These are phyloP conservation scores for Brachylomia viminalis DNA, from an alignment of 2,888 invertebrate species.

Conservation along the genomic window DNA sequence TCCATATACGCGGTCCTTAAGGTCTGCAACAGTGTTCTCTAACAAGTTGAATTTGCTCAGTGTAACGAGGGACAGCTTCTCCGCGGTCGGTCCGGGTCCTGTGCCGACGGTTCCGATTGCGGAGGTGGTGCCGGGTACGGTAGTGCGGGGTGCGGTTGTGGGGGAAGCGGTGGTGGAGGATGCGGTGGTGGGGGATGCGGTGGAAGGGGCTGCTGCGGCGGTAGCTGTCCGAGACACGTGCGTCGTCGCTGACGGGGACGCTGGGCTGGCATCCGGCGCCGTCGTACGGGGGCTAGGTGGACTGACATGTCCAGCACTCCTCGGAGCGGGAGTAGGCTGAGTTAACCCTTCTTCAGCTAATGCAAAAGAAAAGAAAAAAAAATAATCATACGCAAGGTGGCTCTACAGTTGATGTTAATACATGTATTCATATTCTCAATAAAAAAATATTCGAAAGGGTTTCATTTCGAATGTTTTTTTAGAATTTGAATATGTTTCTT, in stretches of 20 bases:
- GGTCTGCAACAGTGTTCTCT: conserved; percentile 80
- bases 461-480: background rate
- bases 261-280: background rate
- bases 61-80: conserved; percentile 86
- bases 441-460: background rate
- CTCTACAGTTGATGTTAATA: background rate
- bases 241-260: background rate
- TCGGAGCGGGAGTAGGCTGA: background rate
- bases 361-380: background rate
- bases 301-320: background rate
- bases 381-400: background rate
- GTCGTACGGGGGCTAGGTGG: background rate
- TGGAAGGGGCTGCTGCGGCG: background rate
- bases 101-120: background rate
- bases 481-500: too few species aligned
- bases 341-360: background rate
- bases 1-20: conserved; percentile 84
- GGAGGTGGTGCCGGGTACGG: background rate
- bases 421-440: background rate
- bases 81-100: conserved; percentile 57
- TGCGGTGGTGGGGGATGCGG: too few species aligned
- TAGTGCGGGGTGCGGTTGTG: too few species aligned
- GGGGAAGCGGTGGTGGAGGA: too few species aligned
- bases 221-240: background rate
- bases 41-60: conserved; percentile 85